A percentile compares a stretch with the other conserved stretches of the same genome.
phyloP scores from a whole-genome alignment of 2,113 vertebrate genomes.

The Apistogramma diplotaenia region DNA sequence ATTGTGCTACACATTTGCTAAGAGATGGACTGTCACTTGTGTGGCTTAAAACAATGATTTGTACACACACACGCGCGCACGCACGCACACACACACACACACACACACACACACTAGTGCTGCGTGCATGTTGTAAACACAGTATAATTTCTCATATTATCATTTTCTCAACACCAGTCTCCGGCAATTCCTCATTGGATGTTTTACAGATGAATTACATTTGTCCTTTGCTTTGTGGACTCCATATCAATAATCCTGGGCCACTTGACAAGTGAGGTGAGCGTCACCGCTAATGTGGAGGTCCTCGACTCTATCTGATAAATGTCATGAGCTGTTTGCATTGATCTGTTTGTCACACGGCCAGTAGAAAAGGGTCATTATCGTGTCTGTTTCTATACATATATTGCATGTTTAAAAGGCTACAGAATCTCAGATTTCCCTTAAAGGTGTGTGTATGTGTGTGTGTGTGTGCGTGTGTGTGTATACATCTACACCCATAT shows the following conservation, averaged over 20 bases:
- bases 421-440: not conserved
- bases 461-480: no score
- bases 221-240: slow-evolving; percentile 31
- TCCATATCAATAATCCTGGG: slow-evolving; percentile 57
- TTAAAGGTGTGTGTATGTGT: not conserved
- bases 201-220: slow-evolving; percentile 10
- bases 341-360: slow-evolving; percentile 60
- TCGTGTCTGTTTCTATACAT: slow-evolving; percentile 6
- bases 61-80: not conserved
- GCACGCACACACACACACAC: not conserved
- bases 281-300: slow-evolving; percentile 50
- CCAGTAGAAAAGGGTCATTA: slow-evolving; percentile 36
- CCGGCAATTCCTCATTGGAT: not conserved
- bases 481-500: not conserved
- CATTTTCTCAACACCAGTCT: not conserved
- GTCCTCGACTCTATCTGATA: slow-evolving; percentile 65
- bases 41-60: not conserved
- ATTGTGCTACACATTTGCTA: not conserved
- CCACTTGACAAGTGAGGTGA: slow-evolving; percentile 49
- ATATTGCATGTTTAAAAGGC: slow-evolving; percentile 2
- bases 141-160: not conserved
- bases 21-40: slow-evolving; percentile 26
- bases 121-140: slow-evolving; percentile 5
- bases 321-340: slow-evolving; percentile 66
- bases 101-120: not conserved